phyloP scores from a whole-genome alignment of 1,140 invertebrate genomes.

The Chrysoperla carnea region DNA sequence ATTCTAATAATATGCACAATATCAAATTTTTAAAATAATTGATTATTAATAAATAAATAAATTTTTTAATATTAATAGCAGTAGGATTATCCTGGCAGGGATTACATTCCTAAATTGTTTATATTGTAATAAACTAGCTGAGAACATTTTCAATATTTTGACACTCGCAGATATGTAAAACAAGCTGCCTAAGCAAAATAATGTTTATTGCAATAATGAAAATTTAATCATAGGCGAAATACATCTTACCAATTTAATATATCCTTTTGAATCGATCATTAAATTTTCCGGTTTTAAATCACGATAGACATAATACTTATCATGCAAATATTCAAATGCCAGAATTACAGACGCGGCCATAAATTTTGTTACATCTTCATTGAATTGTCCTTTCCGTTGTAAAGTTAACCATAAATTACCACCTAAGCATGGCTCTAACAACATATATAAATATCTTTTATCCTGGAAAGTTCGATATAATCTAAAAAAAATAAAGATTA shows the following conservation, averaged over 20 bases:
- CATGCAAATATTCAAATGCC: conserved; percentile 80
- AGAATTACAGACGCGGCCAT: conserved; percentile 83
- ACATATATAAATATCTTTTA: conserved; percentile 87
- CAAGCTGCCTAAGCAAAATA: too few species aligned
- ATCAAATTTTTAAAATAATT: too few species aligned
- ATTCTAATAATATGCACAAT: too few species aligned
- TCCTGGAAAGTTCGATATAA: conserved; percentile 90
- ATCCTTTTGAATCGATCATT: conserved; percentile 70
- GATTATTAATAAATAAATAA: too few species aligned
- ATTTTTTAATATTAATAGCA: too few species aligned
- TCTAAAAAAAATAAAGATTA: conserved; percentile 24
- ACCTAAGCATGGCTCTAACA: conserved; percentile 92
- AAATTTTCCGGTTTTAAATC: conserved; percentile 94
- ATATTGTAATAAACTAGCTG: too few species aligned
- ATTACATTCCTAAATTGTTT: too few species aligned
- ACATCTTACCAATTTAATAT: conserved; percentile 67
- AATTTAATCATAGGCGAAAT: background rate
- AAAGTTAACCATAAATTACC: conserved; percentile 96
- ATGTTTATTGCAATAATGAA: too few species aligned
- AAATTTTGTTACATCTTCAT: conserved; percentile 72
- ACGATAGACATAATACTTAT: conserved; percentile 73
- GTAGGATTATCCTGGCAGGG: too few species aligned
- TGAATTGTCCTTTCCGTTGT: conserved; percentile 53
- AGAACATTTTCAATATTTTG: too few species aligned
- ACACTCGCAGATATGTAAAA: too few species aligned